Percentiles rank a stretch among this genome's conserved stretches.
phyloP scores from a whole-genome alignment of 2,113 vertebrate species.

The Oreotragus oreotragus region DNA sequence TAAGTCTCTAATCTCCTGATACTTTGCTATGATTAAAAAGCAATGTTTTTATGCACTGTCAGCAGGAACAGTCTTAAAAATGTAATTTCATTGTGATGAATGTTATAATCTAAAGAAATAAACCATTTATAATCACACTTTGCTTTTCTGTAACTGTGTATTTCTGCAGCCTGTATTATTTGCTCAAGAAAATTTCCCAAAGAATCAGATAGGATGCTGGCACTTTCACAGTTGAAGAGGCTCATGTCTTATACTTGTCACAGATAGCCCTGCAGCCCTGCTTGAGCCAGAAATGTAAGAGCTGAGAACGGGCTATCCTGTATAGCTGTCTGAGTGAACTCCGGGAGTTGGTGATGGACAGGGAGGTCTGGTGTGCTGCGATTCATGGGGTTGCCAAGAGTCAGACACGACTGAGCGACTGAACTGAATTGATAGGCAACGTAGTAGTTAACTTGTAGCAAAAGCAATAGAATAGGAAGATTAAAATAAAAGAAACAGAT shows the following conservation, averaged over 20 bases:
- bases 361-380: too few species aligned
- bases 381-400: too few species aligned
- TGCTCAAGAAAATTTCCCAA: background rate
- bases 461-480: background rate
- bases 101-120: conserved; percentile 36
- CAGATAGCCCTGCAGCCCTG: background rate
- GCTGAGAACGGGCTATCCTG: background rate
- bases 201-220: background rate
- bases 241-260: background rate
- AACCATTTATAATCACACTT: background rate
- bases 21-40: background rate
- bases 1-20: background rate
- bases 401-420: too few species aligned
- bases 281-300: background rate
- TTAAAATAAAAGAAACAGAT: background rate
- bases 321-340: background rate
- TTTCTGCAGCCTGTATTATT: background rate
- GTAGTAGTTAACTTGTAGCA: background rate
- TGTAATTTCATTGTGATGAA: background rate
- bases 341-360: too few species aligned
- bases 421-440: background rate
- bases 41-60: background rate
- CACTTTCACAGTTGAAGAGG: background rate
- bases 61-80: background rate
- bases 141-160: conserved; percentile 6